Percentiles rank a stretch among this genome's conserved stretches.
phyloP scores from a whole-genome alignment of 92 coral and sea anemone genomes.

The Montipora capitata region DNA sequence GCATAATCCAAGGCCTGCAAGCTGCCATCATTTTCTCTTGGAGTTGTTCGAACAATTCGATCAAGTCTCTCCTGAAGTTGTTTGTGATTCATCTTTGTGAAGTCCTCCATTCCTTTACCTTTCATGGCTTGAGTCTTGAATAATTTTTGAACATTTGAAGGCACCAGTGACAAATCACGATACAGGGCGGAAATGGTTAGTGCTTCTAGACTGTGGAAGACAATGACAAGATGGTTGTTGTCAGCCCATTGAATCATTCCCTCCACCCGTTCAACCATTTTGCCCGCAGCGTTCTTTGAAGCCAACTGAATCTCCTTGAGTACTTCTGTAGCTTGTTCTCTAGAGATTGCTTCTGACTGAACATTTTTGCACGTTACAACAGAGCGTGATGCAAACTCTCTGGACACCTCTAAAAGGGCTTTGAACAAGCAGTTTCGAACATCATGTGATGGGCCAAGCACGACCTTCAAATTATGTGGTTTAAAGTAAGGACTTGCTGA shows the following conservation, averaged over 20 bases:
- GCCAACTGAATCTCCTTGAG: conserved; percentile 71
- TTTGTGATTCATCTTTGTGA: conserved; percentile 78
- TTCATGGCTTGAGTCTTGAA: conserved; percentile 81
- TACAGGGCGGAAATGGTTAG: conserved; percentile 89
- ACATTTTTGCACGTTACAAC: conserved; percentile 80
- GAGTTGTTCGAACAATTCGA: conserved; percentile 79
- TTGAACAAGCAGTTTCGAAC: conserved; percentile 89
- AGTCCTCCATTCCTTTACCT: conserved; percentile 84
- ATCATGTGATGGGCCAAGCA: conserved; percentile 83
- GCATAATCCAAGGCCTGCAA: conserved; percentile 76
- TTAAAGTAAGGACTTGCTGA: conserved; percentile 88
- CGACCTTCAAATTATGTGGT: conserved; percentile 75
- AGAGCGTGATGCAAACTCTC: conserved; percentile 94
- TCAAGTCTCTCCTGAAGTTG: conserved; percentile 87
- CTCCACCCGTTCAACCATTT: conserved; percentile 91
- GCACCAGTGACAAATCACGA: conserved; percentile 79
- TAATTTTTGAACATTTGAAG: conserved; percentile 78
- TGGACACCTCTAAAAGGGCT: conserved; percentile 93
- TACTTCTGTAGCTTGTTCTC: conserved; percentile 76
- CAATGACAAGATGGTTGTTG: conserved; percentile 89
- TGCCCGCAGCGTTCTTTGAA: conserved; percentile 65
- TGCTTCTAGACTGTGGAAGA: conserved; percentile 84
- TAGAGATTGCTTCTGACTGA: conserved; percentile 80
- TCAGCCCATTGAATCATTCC: conserved; percentile 99
- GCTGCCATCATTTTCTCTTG: conserved; percentile 26